Evolutionary conservation across 1,140 invertebrate genomes (phyloP), one percentile per base, ranked within the genome.

Genomic region (Caerostris extrusa): DNA sequence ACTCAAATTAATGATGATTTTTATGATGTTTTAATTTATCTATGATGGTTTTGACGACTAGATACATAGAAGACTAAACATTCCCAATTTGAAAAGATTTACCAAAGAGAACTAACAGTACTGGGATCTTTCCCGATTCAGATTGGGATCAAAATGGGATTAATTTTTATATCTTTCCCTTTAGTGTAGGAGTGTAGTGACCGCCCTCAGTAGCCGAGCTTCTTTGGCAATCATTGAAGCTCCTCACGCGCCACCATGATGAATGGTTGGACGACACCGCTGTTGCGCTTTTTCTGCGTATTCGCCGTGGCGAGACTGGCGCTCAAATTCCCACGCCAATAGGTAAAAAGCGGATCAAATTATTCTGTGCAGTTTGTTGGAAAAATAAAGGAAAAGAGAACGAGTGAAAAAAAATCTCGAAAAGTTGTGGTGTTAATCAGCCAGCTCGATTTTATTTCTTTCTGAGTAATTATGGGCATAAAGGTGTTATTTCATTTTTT

Each of bases 221-320:
- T 17, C 61, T 56, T 69, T 50, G 55, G 17, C 55, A n/a, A 90
- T 90, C 89, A 50, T 19, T 17, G 5, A 90, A 60, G 50, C 89
- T 34, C 56, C 19, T 90, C 89, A 90, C 89, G 89, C 71, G 55
- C 69, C 69, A n/a, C 5, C 60, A 90, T 81, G 89, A 90, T 90
- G 69, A 69, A 90, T 90, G 89, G 53, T 8, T 50, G 55, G 89
- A 69, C 89, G 89, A 90, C 89, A 90, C 55, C 89, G 53, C 89
- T 90, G 89, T 90, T 90, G 89, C 89, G n/a, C 89, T 34, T 90
- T 55, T 58, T 19, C 50, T 34, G 81, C 58, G 58, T 69, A 90
- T 67, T 81, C 17, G 8, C 64, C 10, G 82, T n/a, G 85, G 85
- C 64, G 69, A 67, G 67, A 77, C 19, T 77, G 69, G 69, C 69